These are phyloP conservation scores for Ophthalmolycus amberensis DNA, from an alignment of 2,113 vertebrate species.

Conservation along the genomic window DNA sequence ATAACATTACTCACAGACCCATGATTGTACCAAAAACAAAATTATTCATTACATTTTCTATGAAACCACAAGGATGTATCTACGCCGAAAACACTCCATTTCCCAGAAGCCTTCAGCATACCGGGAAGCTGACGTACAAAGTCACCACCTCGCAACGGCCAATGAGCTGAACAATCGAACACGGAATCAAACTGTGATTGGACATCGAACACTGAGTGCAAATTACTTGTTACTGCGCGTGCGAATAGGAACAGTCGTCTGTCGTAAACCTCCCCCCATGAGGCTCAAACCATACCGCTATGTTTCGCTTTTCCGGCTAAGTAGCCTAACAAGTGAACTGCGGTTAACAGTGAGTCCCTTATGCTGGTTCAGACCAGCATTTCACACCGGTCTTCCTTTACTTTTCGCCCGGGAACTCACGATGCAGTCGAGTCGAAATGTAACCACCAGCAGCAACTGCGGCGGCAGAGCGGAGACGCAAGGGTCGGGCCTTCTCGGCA, in stretches of 20 bases:
- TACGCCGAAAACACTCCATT: constrained; percentile 28
- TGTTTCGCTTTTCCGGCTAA: constrained; percentile 61
- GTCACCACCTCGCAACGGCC: background rate
- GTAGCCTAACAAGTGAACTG: constrained; percentile 7
- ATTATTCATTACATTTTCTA: background rate
- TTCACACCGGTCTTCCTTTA: background rate
- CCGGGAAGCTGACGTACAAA: background rate
- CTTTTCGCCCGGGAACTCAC: constrained; percentile 31
- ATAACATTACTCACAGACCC: background rate
- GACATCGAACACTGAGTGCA: background rate
- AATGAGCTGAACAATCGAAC: background rate
- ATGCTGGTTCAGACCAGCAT: background rate
- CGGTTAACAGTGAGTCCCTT: background rate
- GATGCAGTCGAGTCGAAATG: constrained; percentile 65
- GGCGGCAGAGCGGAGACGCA: background rate
- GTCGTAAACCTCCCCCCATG: constrained; percentile 22
- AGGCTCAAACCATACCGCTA: constrained; percentile 13
- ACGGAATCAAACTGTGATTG: constrained; percentile 40
- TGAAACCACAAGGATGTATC: background rate
- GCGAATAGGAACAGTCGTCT: background rate
- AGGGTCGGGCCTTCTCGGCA: background rate
- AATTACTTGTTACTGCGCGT: background rate
- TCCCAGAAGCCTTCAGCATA: constrained; percentile 38
- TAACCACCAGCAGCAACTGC: background rate
- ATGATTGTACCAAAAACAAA: background rate